Evolutionary conservation across 2,797 vertebrate genomes (phyloP).

Genomic region (Enteromius treurensis): DNA sequence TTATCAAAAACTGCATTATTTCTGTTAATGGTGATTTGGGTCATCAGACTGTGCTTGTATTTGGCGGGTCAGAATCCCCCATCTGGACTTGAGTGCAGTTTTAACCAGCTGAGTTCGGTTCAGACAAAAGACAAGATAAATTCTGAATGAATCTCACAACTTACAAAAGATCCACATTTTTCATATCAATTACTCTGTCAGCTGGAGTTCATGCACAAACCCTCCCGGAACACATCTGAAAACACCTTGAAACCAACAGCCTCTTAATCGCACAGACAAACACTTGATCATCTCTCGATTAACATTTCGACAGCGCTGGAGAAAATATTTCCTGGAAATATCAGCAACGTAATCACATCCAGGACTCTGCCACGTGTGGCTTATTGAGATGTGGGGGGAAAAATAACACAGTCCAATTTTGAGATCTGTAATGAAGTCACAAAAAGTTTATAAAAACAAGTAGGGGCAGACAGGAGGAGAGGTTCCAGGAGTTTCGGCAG

Average conservation of each 20-base stretch:
- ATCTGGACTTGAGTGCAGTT: slow-evolving; percentile 15
- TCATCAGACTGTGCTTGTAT: slow-evolving; percentile 11
- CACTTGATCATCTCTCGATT: slow-evolving; percentile 63
- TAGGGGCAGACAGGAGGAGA: slow-evolving; percentile 60
- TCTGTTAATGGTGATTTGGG: background rate
- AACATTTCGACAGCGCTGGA: slow-evolving; percentile 69
- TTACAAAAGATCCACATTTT: slow-evolving; percentile 75
- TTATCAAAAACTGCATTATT: background rate
- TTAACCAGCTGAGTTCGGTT: slow-evolving; percentile 20
- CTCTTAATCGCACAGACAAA: slow-evolving; percentile 46
- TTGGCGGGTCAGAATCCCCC: background rate
- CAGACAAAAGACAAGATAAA: slow-evolving; percentile 54
- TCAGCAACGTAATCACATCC: slow-evolving; percentile 73
- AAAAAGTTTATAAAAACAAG: slow-evolving; percentile 66
- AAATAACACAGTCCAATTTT: slow-evolving; percentile 56
- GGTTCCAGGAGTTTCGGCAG: slow-evolving; percentile 57
- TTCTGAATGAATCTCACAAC: slow-evolving; percentile 80
- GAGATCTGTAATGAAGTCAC: slow-evolving; percentile 64
- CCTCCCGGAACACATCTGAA: slow-evolving; percentile 58
- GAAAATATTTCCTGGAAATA: slow-evolving; percentile 76
- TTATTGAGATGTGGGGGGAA: slow-evolving; percentile 58
- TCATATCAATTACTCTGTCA: slow-evolving; percentile 79
- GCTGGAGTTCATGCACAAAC: slow-evolving; percentile 63
- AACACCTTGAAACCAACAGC: slow-evolving; percentile 23
- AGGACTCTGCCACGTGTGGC: slow-evolving; percentile 71